A percentile compares a stretch with the other conserved stretches of the same genome.
Evolutionary conservation across 2,888 invertebrate species (phyloP).

Genomic region (Metallyticus violacea): DNA sequence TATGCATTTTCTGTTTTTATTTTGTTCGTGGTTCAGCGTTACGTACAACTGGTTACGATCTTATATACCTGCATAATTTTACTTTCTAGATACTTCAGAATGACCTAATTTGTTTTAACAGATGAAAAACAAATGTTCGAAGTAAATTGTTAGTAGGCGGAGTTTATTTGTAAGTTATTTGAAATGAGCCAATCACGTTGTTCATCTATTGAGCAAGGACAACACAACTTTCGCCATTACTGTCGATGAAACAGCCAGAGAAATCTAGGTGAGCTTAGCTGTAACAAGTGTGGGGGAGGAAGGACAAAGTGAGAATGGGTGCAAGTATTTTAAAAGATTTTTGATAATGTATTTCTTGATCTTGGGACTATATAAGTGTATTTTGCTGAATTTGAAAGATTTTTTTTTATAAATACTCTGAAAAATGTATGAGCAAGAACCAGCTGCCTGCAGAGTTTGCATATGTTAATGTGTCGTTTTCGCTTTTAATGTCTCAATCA

Average conservation of each 20-base stretch:
- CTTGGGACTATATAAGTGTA: background rate
- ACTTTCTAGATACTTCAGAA: background rate
- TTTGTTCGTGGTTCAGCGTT: background rate
- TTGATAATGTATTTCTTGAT: background rate
- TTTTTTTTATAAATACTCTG: background rate
- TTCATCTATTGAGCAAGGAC: conserved; percentile 29
- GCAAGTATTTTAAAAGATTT: background rate
- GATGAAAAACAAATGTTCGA: background rate
- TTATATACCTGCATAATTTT: background rate
- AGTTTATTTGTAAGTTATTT: conserved; percentile 16
- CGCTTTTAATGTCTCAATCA: conserved; percentile 48
- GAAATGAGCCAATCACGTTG: conserved; percentile 30
- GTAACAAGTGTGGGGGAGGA: background rate
- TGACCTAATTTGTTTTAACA: background rate
- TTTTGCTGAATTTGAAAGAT: background rate
- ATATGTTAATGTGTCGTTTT: background rate
- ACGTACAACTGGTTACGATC: background rate
- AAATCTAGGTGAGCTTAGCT: background rate
- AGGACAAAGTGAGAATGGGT: background rate
- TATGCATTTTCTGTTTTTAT: background rate
- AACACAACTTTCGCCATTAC: conserved; percentile 32
- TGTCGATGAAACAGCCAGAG: background rate
- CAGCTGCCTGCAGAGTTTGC: background rate
- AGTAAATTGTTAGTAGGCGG: conserved; percentile 19
- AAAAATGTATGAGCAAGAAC: background rate